phyloP scores from a whole-genome alignment of 2,888 invertebrate species.

The Morinoia aosen region DNA sequence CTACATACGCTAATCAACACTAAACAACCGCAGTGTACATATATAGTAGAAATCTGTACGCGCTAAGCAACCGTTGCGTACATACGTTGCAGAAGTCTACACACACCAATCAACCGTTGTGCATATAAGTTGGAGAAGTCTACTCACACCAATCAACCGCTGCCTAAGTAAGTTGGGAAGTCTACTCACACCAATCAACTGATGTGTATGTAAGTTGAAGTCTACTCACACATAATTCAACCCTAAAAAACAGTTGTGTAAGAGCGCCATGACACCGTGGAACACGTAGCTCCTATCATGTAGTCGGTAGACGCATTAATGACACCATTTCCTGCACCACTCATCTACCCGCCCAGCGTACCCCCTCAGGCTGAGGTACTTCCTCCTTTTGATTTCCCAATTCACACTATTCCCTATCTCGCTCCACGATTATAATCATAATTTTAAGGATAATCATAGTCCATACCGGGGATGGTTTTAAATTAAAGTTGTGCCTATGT shows the following conservation, averaged over 20 bases:
- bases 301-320: background rate
- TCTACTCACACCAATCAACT: too few relatives aligned
- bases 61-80: too few relatives aligned
- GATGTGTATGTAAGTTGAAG: too few relatives aligned
- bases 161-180: too few relatives aligned
- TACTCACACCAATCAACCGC: too few relatives aligned
- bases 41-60: too few relatives aligned
- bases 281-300: background rate
- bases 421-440: background rate
- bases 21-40: background rate
- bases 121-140: too few relatives aligned
- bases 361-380: background rate
- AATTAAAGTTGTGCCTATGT: background rate
- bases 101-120: too few relatives aligned
- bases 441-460: background rate
- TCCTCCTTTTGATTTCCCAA: slow-evolving; percentile 5
- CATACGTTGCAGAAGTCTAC: too few relatives aligned
- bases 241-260: background rate
- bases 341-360: background rate
- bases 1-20: background rate
- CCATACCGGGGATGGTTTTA: background rate
- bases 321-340: slow-evolving; percentile 7
- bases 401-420: background rate
- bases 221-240: background rate
- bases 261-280: background rate